Evolutionary conservation across 2,113 vertebrate genomes (phyloP), one percentile per base, ranked within the genome.

Genomic region (Zosterops lateralis): DNA sequence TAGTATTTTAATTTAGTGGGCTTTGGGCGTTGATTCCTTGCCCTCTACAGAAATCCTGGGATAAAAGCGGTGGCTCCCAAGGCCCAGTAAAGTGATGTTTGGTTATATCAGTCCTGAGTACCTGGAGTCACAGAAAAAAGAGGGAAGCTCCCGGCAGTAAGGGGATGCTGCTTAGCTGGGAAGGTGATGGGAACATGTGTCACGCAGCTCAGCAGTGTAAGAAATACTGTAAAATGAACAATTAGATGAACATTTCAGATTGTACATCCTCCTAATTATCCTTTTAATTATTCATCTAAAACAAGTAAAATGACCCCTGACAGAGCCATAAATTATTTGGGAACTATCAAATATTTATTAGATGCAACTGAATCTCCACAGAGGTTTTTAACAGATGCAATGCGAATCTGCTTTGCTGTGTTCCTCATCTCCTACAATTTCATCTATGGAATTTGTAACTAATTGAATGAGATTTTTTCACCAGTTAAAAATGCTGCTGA

Each of bases 221-320:
- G 92, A 95, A 97, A 97, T 81, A 90, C 92, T 97, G 85, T 97
- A 97, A 98, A 97, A 97, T 97, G 97, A 98, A 98, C 98, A 98
- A 98, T 97, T 97, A 98, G 97, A 95, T 97, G 90, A 98, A 97
- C 96, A 97, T 98, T 97, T 97, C 95, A 98, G 97, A 98, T 98
- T 97, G 96, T 97, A 96, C 93, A 78, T 97, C 96, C 96, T 96
- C 97, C 97, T 97, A 97, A 98, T 98, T 98, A 97, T 97, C 96
- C 91, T 97, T 97, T 98, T 98, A 98, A 99, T 99, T 98, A 99
- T 99, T 98, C 97, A 99, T 98, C 96, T 97, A 97, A 98, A 98
- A 98, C 97, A 98, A 99, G 98, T 98, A 98, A 98, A 99, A 98
- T 98, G 98, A 98, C 98, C 98, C 97, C 97, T 97, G 96, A 97